Conservation (phyloP, 2,113 vertebrate species). For the Pantherophis guttatus region DNA sequence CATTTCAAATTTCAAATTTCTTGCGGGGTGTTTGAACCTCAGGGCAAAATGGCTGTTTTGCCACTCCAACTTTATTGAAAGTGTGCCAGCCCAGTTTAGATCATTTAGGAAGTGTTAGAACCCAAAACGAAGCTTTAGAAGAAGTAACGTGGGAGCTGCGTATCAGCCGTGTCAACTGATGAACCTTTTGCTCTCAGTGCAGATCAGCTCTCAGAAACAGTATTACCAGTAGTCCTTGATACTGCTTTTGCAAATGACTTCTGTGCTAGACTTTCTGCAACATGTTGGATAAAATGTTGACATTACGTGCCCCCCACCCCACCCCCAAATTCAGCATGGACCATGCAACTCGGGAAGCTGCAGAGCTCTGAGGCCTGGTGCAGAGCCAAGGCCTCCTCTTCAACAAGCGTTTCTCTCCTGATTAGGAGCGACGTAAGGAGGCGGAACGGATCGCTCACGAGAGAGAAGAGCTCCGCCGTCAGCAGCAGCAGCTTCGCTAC, state of each 20-base stretch:
- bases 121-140: not conserved
- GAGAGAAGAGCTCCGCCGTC: conserved; percentile 89
- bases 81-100: not conserved
- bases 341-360: not conserved
- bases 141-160: not conserved
- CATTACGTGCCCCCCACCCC: not conserved
- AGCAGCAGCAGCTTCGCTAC: conserved; percentile 96
- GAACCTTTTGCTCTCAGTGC: not conserved
- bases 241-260: not conserved
- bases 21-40: not conserved
- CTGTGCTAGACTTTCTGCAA: not conserved
- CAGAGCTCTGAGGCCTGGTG: not conserved
- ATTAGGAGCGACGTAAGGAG: conserved; percentile 92
- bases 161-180: not conserved
- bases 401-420: not conserved
- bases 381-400: not conserved
- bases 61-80: not conserved
- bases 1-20: not conserved
- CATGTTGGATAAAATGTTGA: not conserved
- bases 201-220: too few species aligned
- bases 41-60: not conserved
- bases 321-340: not conserved
- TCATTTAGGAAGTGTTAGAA: not conserved
- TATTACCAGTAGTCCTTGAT: too few species aligned
- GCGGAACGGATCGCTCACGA: conserved; percentile 91